Conservation (phyloP, 1,140 invertebrate genomes). For the Copidosoma floridanum region DNA sequence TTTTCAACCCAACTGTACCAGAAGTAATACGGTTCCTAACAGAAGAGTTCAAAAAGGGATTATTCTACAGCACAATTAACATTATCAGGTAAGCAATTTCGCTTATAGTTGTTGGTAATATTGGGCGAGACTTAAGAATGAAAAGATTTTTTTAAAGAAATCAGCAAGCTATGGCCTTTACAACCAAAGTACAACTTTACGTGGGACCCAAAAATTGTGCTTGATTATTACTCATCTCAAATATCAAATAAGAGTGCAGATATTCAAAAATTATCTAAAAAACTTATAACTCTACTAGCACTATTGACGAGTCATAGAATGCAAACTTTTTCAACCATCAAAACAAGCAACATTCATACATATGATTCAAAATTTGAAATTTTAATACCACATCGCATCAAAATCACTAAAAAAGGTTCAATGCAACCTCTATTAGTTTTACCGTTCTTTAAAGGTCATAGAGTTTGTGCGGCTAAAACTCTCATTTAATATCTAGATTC, state of each 20-base stretch:
- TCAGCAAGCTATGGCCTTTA: too few species aligned
- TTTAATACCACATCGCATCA: slow-evolving; percentile 25
- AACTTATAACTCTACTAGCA: slow-evolving; percentile 20
- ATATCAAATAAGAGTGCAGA: not conserved
- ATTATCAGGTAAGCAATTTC: not conserved
- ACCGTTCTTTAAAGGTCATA: slow-evolving; percentile 12
- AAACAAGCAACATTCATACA: slow-evolving; percentile 23
- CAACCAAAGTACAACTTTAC: slow-evolving; percentile 30
- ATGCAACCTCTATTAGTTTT: slow-evolving; percentile 18
- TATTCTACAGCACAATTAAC: not conserved
- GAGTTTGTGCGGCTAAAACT: not conserved
- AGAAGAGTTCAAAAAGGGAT: not conserved
- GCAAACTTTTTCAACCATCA: slow-evolving; percentile 21
- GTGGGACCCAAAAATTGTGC: slow-evolving; percentile 27
- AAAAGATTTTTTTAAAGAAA: not conserved
- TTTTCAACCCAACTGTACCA: not conserved
- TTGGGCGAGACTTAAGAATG: not conserved
- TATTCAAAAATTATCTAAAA: slow-evolving; percentile 12
- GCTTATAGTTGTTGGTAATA: not conserved
- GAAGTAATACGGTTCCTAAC: not conserved
- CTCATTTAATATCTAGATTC: slow-evolving; percentile 13
- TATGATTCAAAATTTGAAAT: slow-evolving; percentile 14
- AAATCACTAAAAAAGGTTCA: slow-evolving; percentile 19
- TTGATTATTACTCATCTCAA: slow-evolving; percentile 10
- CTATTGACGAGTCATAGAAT: slow-evolving; percentile 22